Evolutionary conservation across 2,113 vertebrate species (phyloP).

Genomic region (Salvator merianae): DNA sequence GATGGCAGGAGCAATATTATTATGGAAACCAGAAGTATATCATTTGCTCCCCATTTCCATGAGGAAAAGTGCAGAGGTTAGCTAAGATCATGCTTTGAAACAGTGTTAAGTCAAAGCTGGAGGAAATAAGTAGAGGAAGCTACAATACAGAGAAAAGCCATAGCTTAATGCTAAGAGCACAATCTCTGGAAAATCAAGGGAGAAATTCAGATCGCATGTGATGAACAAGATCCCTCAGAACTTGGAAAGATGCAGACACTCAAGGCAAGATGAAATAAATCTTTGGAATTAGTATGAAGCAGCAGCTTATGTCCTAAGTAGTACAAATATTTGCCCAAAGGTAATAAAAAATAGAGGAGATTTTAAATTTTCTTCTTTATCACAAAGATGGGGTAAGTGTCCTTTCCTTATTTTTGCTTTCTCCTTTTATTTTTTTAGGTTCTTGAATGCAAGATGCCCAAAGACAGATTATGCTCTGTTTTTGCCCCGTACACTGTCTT

Average conservation of each 20-base stretch:
- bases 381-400: neutral
- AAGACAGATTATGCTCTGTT: neutral
- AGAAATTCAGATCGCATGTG: neutral
- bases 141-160: neutral
- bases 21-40: neutral
- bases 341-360: rapidly evolving
- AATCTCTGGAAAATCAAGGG: neutral
- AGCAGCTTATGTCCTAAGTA: neutral
- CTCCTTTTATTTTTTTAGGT: neutral
- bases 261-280: neutral
- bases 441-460: neutral
- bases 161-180: neutral
- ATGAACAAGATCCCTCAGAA: neutral
- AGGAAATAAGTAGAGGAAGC: neutral
- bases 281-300: neutral
- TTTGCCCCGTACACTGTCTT: neutral
- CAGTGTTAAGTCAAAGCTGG: neutral
- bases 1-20: neutral
- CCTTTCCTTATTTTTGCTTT: neutral
- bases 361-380: neutral
- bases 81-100: neutral
- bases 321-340: neutral
- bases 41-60: neutral
- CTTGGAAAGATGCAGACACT: neutral
- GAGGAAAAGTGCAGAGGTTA: neutral